Evolutionary conservation across 2,888 invertebrate species (phyloP), one percentile per base, ranked within the genome.

Genomic region (Hypomecis punctinalis): DNA sequence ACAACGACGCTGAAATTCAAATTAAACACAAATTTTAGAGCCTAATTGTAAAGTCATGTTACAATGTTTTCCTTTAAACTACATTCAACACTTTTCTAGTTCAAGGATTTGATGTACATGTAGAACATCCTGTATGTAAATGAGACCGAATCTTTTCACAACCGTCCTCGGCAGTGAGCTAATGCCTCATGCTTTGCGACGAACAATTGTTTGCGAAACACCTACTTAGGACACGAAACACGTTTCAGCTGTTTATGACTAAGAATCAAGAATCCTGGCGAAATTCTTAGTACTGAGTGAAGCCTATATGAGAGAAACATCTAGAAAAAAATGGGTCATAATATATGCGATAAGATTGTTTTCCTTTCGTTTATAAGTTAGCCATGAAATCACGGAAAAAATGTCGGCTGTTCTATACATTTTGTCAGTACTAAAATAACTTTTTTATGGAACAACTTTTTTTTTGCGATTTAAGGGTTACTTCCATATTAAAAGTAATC

Each of bases 211-310:
- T 71, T 73, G 67, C 68, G 65, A 69, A 57, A 70, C 40, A 42
- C 51, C 53, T 63, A 69, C 68, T 71, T 65, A 39, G 53, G 63
- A 75, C 71, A 69, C 78, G 63, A 66, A 61, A 71, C 83, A 83
- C 85, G 84, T 81, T 73, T 82, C 80, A 80, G 8, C 49, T 55
- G 33, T 85, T 86, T 76, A 69, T 66, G 66, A 61, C 66, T 55
- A 79, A 81, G 82, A 81, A 80, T 79, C 76, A 80, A 83, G 81
- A 79, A 80, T 48, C n/a, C 10, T 37, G 36, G 45, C 35, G 8
- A 65, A 57, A 46, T 40, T 76, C 72, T 71, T 8, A 36, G 39
- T 11, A 11, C 33, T 52, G 4, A 33, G 52, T 2, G 23, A 47
- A 13, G 23, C 23, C 6, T 47, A 23, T 4, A 47, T 2, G 13